phyloP scores from a whole-genome alignment of 37 sponge, comb jelly and placozoan species.

The Chondrosia reniformis region DNA sequence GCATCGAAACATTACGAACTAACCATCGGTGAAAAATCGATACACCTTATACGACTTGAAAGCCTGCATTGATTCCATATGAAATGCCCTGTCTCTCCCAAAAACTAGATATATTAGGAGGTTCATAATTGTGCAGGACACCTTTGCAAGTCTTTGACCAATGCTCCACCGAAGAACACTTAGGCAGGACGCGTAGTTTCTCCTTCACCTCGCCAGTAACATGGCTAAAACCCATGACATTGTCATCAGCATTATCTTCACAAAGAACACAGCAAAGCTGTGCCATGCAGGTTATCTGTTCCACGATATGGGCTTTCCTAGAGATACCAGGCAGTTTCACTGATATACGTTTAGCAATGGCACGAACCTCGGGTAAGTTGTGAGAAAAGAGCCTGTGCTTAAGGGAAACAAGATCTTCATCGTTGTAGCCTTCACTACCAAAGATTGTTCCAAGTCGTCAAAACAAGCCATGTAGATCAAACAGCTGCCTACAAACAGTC shows the following conservation, averaged over 20 bases:
- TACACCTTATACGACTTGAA: too few species aligned
- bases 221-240: background rate
- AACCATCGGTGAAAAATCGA: too few species aligned
- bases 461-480: background rate
- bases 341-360: background rate
- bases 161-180: background rate
- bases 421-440: background rate
- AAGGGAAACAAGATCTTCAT: background rate
- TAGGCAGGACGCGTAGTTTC: background rate
- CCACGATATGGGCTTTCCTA: conserved; percentile 20
- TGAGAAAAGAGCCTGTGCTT: background rate
- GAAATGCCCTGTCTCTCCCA: conserved; percentile 20
- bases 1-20: too few species aligned
- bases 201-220: conserved; percentile 17
- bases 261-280: too few species aligned
- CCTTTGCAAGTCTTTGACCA: background rate
- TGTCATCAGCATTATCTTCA: background rate
- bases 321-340: conserved; percentile 22
- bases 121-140: conserved; percentile 26
- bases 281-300: too few species aligned
- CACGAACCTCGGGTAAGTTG: background rate
- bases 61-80: conserved; percentile 26
- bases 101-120: conserved; percentile 24
- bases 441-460: background rate
- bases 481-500: background rate